A percentile compares a stretch with the other conserved stretches of the same genome.
Evolutionary conservation across 2,888 invertebrate genomes (phyloP).

Genomic region (Lottia gigantea): DNA sequence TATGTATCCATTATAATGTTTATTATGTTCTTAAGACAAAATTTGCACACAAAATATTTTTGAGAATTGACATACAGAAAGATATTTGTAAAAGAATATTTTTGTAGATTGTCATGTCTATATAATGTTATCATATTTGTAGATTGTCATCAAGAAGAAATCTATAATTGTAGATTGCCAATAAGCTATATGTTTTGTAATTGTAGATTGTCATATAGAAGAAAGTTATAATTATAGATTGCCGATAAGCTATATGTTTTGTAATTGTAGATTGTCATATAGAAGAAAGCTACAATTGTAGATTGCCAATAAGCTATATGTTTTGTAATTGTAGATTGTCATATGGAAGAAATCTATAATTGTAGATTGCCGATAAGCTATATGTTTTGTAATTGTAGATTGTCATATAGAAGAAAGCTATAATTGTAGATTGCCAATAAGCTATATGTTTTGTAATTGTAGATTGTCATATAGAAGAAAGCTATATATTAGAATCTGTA

Average conservation of each 20-base stretch:
- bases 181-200: background rate
- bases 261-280: constrained; percentile 15
- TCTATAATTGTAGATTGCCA: background rate
- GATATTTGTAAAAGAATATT: too few species aligned
- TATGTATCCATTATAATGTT: constrained; percentile 21
- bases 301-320: background rate
- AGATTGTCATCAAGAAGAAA: background rate
- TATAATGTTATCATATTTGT: background rate
- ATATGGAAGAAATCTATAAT: background rate
- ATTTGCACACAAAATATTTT: too few species aligned
- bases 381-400: background rate
- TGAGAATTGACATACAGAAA: too few species aligned
- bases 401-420: background rate
- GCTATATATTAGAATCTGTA: constrained; percentile 20
- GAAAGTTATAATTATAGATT: constrained; percentile 13
- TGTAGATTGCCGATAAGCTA: background rate
- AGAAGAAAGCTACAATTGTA: background rate
- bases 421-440: background rate
- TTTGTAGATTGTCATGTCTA: constrained; percentile 8
- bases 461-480: constrained; percentile 7
- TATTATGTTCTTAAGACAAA: background rate
- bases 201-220: constrained; percentile 2
- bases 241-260: too few species aligned
- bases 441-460: background rate
- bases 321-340: background rate